phyloP scores from a whole-genome alignment of 2,888 invertebrate genomes.

The Campoplex capitator region DNA sequence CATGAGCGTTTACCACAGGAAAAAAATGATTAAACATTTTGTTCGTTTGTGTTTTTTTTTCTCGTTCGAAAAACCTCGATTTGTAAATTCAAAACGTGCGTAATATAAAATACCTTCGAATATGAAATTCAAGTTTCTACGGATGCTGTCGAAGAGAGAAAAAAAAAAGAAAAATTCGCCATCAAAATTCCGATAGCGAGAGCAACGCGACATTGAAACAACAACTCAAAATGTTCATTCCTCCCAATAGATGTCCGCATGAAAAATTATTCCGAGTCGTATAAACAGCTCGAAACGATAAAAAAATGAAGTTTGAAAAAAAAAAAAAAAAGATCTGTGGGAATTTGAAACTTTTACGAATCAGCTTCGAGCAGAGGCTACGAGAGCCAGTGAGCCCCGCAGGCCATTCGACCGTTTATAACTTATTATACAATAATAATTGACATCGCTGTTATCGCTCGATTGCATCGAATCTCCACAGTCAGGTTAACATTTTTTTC shows the following conservation, averaged over 20 bases:
- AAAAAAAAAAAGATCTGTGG: neutral
- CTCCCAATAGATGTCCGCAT: neutral
- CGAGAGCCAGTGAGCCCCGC: slow-evolving; percentile 9
- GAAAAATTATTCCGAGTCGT: neutral
- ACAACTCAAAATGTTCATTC: neutral
- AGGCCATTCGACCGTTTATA: slow-evolving; percentile 32
- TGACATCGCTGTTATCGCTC: slow-evolving; percentile 37
- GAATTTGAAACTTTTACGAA: slow-evolving; percentile 39
- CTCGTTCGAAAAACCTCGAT: too few species aligned
- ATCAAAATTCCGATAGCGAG: neutral
- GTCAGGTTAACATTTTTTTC: neutral
- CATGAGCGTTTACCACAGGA: neutral
- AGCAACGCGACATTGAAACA: neutral
- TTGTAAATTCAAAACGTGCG: too few species aligned
- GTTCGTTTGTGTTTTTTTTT: too few species aligned
- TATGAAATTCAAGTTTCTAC: neutral
- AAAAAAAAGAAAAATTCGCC: neutral
- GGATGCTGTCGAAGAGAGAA: neutral
- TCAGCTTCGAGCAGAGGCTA: slow-evolving; percentile 8
- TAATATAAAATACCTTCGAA: neutral
- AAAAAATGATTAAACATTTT: too few species aligned
- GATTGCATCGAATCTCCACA: slow-evolving; percentile 24
- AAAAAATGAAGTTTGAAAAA: neutral
- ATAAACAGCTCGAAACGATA: neutral
- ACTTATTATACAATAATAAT: slow-evolving; percentile 37